Evolutionary conservation across 2,113 vertebrate species (phyloP).

Genomic region (Caloenas nicobarica): DNA sequence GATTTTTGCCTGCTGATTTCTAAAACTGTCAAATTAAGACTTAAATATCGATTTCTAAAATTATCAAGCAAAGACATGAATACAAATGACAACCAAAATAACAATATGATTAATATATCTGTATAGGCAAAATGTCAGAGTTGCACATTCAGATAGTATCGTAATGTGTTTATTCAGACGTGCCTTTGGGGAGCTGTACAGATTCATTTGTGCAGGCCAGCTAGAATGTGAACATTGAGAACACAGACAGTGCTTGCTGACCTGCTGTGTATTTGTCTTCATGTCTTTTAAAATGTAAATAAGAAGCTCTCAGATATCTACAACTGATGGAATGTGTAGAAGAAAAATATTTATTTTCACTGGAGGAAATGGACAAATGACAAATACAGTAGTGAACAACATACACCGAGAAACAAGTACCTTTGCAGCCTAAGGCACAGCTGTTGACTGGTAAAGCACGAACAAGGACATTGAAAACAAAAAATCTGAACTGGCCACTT

Average conservation of each 20-base stretch:
- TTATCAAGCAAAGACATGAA: not conserved
- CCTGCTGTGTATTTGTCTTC: not conserved
- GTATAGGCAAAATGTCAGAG: not conserved
- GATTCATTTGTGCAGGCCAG: not conserved
- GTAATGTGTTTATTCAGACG: not conserved
- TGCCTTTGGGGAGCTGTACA: not conserved
- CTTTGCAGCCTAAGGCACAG: not conserved
- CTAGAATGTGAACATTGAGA: not conserved
- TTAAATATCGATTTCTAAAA: not conserved
- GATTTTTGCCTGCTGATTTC: not conserved
- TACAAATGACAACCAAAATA: not conserved
- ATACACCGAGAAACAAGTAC: not conserved
- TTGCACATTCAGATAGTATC: not conserved
- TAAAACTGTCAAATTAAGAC: not conserved
- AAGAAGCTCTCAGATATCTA: not conserved
- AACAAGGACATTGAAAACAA: not conserved
- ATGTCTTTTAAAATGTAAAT: not conserved
- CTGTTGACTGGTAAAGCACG: not conserved
- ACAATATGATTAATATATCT: not conserved
- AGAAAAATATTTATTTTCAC: not conserved
- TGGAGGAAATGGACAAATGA: not conserved
- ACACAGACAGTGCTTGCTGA: not conserved
- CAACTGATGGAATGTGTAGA: not conserved
- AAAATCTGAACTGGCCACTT: not conserved
- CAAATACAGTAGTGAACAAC: not conserved